A percentile compares a stretch with the other conserved stretches of the same genome.
Conservation (phyloP, 2,113 vertebrate genomes). For the Furnarius figulus region DNA sequence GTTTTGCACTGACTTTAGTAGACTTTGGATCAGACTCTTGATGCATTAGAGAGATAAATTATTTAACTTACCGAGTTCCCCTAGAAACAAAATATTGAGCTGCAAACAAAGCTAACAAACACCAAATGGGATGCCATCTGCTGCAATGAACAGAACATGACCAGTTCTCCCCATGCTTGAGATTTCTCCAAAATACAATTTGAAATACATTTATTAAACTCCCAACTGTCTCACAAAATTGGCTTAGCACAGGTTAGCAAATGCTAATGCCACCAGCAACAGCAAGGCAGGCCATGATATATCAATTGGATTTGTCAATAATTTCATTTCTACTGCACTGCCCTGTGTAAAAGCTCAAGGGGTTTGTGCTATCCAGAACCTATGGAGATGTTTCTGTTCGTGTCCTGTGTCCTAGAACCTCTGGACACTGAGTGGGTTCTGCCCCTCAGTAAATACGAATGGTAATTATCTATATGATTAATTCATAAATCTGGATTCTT, state of each 20-base stretch:
- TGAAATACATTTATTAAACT: slow-evolving; percentile 43
- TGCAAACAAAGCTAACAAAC: slow-evolving; percentile 68
- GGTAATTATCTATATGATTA: neutral
- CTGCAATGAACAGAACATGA: slow-evolving; percentile 53
- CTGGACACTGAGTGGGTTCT: neutral
- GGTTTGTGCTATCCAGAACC: neutral
- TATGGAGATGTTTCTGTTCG: neutral
- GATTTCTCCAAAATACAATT: slow-evolving; percentile 63
- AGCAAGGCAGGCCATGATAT: neutral
- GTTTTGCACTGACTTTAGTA: slow-evolving; percentile 50
- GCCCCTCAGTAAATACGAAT: neutral
- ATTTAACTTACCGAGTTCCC: slow-evolving; percentile 58
- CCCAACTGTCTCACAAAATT: slow-evolving; percentile 27
- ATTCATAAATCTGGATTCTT: neutral
- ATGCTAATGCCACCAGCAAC: neutral
- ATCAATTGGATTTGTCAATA: neutral
- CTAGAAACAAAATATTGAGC: slow-evolving; percentile 67
- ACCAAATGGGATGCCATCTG: slow-evolving; percentile 72
- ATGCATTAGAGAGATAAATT: slow-evolving; percentile 59
- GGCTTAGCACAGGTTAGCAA: slow-evolving; percentile 37
- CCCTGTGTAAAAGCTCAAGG: neutral
- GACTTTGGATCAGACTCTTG: slow-evolving; percentile 55
- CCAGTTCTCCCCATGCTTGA: slow-evolving; percentile 40
- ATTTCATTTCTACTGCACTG: neutral
- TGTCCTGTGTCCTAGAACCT: neutral